Evolutionary conservation across 2,888 invertebrate genomes (phyloP).

Genomic region (Pyrgus malvae): DNA sequence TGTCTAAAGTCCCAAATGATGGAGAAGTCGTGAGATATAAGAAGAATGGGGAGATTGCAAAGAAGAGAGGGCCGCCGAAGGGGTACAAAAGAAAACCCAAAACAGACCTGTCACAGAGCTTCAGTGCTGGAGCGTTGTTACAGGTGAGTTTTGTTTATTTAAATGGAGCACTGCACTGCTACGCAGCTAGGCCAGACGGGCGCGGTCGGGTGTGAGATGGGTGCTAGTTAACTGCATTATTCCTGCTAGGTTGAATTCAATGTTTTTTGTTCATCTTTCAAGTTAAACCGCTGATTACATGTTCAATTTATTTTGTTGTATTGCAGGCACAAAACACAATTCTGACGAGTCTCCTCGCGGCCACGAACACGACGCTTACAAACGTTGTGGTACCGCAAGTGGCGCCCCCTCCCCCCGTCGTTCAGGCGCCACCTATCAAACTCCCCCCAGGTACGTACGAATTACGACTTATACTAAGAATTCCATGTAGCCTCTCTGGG

Average conservation of each 20-base stretch:
- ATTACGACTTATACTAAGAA: too few relatives aligned
- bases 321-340: slow-evolving; percentile 69
- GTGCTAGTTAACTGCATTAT: too few relatives aligned
- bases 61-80: slow-evolving; percentile 72
- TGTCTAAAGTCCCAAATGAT: slow-evolving; percentile 44
- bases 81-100: slow-evolving; percentile 75
- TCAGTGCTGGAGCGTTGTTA: slow-evolving; percentile 51
- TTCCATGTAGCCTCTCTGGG: too few relatives aligned
- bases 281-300: too few relatives aligned
- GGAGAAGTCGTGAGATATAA: slow-evolving; percentile 68
- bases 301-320: too few relatives aligned
- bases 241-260: too few relatives aligned
- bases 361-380: slow-evolving; percentile 48
- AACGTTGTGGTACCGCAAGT: slow-evolving; percentile 28
- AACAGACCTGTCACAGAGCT: slow-evolving; percentile 55
- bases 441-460: slow-evolving; percentile 55
- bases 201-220: too few relatives aligned
- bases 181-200: too few relatives aligned
- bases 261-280: too few relatives aligned
- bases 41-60: slow-evolving; percentile 73
- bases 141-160: slow-evolving; percentile 46
- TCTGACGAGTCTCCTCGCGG: slow-evolving; percentile 61
- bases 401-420: slow-evolving; percentile 15
- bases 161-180: too few relatives aligned
- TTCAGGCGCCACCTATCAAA: slow-evolving; percentile 43